These are phyloP conservation scores for Drosophila diplacantha DNA, from an alignment of 2,888 invertebrate genomes.

Conservation along the genomic window DNA sequence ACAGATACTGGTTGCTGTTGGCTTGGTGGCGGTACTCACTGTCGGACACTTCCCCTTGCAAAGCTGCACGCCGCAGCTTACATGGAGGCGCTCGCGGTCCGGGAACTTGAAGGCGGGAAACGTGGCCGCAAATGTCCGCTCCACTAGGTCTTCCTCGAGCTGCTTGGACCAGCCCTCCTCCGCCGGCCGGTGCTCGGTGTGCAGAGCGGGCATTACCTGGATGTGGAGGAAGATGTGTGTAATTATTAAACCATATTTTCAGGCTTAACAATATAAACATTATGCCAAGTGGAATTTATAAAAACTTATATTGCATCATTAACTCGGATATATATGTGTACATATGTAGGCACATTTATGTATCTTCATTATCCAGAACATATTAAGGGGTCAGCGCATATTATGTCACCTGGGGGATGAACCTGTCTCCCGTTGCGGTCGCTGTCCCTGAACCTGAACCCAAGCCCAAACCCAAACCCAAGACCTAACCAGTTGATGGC, in stretches of 20 bases:
- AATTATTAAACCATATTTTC: not conserved
- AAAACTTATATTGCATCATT: not conserved
- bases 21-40: slow-evolving; percentile 76
- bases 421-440: slow-evolving; percentile 21
- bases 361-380: not conserved
- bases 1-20: not conserved
- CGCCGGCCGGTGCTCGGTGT: slow-evolving; percentile 70
- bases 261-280: not conserved
- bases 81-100: slow-evolving; percentile 86
- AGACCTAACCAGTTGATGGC: slow-evolving; percentile 36
- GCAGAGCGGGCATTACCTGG: slow-evolving; percentile 78
- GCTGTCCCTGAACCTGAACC: slow-evolving; percentile 26
- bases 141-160: slow-evolving; percentile 76
- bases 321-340: too few relatives aligned
- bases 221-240: not conserved
- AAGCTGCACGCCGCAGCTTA: slow-evolving; percentile 87
- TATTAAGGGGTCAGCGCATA: not conserved
- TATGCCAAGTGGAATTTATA: not conserved
- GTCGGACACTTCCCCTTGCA: slow-evolving; percentile 85
- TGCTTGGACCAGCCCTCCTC: slow-evolving; percentile 78
- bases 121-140: slow-evolving; percentile 79
- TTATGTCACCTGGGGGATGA: slow-evolving; percentile 23
- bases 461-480: not conserved
- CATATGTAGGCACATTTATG: too few relatives aligned
- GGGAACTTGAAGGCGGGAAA: slow-evolving; percentile 92